phyloP scores from a whole-genome alignment of 2,888 invertebrate species.

The Ashinkailepas kermadecensis region DNA sequence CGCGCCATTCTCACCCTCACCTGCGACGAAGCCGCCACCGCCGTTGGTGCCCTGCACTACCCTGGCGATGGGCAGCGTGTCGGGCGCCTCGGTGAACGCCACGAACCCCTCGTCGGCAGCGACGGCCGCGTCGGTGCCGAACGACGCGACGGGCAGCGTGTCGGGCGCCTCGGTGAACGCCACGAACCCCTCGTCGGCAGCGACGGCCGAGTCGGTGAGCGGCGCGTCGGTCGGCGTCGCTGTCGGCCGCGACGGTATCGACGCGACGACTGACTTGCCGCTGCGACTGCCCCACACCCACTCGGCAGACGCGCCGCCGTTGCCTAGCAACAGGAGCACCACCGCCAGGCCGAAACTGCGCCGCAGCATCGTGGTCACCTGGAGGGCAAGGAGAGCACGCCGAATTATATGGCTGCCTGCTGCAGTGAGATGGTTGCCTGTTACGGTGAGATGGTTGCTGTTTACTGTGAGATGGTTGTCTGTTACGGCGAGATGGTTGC shows the following conservation, averaged over 20 bases:
- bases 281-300: conserved; percentile 14
- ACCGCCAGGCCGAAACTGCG: not conserved
- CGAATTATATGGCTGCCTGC: not conserved
- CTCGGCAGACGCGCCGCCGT: not conserved
- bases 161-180: not conserved
- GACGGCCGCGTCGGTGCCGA: too few relatives aligned
- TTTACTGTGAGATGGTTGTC: not conserved
- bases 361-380: not conserved
- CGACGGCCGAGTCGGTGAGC: not conserved
- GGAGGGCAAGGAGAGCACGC: not conserved
- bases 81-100: not conserved
- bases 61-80: not conserved
- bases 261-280: not conserved
- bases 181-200: not conserved
- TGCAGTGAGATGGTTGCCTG: not conserved
- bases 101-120: not conserved
- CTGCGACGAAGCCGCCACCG: not conserved
- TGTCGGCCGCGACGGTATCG: too few relatives aligned
- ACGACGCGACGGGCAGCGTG: not conserved
- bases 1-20: not conserved
- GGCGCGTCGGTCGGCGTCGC: not conserved
- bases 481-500: too few relatives aligned
- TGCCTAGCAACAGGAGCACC: conserved; percentile 10
- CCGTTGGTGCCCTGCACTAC: not conserved
- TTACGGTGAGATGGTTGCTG: not conserved